Evolutionary conservation across 2,113 vertebrate species (phyloP), one percentile per base, ranked within the genome.

Genomic region (Pholis gunnellus): DNA sequence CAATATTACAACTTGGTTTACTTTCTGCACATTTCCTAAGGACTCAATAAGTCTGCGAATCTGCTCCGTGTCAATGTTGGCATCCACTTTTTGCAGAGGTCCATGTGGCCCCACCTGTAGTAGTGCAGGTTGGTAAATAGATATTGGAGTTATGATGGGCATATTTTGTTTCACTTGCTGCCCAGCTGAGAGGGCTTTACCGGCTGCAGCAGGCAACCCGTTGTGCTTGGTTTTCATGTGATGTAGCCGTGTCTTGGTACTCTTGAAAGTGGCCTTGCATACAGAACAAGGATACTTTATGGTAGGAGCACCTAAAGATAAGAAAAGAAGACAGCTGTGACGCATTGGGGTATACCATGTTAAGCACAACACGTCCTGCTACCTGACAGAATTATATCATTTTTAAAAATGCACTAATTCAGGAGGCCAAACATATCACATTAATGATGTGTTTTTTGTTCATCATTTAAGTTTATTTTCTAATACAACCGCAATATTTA

Each of bases 21-120:
- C 95, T 89, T 91, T 94, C 65, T 95, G 93, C 18, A 95, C 94
- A 82, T 95, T 95, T 78, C 93, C 95, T 72, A 96, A 76, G 27
- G 95, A 94, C 65, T 95, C 95, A 69, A 96, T 96, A 20, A 95
- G 89, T 80, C 78, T 90, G 56, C 94, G 87, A 84, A 96, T 95
- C 67, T 95, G 93, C 64, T 95, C 95, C 7, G 94, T 94, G 87
- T 94, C 95, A 56, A 96, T 91, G 69, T 95, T 93, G 31, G 88
- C 84, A 48, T 94, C 92, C 7, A 95, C 94, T 73, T 93, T 94
- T 67, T 95, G 95, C 64, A 94, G 82, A 29, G 92, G 93, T 66
- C 94, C 94, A n/a, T 91, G 78, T 2, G 91, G 81, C 44, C 94
- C 94, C 48, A 93, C 9, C 25, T 93, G 88, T 14, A 94, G 79